Evolutionary conservation across 2,888 invertebrate species (phyloP).

Genomic region (Ischnus inquisitorius): DNA sequence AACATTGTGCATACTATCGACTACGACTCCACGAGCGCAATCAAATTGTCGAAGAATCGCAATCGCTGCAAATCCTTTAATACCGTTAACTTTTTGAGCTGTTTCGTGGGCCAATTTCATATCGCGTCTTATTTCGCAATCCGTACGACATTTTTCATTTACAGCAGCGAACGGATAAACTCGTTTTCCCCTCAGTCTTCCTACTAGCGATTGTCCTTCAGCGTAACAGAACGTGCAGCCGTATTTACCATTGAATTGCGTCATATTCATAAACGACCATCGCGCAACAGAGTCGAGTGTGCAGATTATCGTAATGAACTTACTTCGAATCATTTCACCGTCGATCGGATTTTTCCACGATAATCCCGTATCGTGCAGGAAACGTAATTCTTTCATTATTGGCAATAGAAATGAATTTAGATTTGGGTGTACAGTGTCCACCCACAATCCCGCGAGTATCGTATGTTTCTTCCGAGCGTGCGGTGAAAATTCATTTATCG

Average conservation of each 20-base stretch:
- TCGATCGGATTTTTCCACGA: neutral
- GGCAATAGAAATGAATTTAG: neutral
- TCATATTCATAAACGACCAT: constrained; percentile 54
- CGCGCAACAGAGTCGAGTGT: constrained; percentile 61
- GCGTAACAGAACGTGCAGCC: constrained; percentile 61
- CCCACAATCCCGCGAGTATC: constrained; percentile 33
- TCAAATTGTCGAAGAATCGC: neutral
- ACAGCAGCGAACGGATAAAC: constrained; percentile 3
- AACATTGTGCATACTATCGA: constrained; percentile 18
- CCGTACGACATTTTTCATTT: neutral
- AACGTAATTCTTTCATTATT: neutral
- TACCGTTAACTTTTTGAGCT: neutral
- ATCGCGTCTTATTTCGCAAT: constrained; percentile 5
- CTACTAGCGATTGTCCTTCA: neutral
- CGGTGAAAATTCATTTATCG: constrained; percentile 56
- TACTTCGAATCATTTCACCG: constrained; percentile 18
- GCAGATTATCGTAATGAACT: constrained; percentile 24
- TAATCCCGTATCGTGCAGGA: neutral
- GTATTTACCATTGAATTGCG: constrained; percentile 59
- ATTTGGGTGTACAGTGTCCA: constrained; percentile 38
- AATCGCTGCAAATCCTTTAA: neutral
- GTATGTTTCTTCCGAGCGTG: constrained; percentile 55
- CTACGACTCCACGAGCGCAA: neutral
- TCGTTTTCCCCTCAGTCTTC: neutral
- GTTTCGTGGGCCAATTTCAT: constrained; percentile 17